Conservation (phyloP, 2,797 vertebrate species). For the Crocidura indochinensis region DNA sequence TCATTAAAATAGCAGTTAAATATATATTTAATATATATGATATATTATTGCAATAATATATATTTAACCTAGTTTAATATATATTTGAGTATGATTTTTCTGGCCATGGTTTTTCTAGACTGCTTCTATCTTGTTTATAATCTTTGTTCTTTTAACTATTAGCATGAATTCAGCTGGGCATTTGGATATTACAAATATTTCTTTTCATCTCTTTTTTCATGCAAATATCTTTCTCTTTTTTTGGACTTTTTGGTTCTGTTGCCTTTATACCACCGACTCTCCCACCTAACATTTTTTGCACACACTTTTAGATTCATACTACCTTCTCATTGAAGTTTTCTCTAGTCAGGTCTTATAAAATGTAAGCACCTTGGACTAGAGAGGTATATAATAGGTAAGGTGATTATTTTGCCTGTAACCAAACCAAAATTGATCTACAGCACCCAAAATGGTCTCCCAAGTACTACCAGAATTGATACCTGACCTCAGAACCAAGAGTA, state of each 20-base stretch:
- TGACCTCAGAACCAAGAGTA: too few relatives aligned
- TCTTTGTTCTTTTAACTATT: background rate
- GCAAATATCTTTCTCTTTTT: background rate
- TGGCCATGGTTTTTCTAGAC: background rate
- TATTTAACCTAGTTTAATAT: too few relatives aligned
- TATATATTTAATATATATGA: background rate
- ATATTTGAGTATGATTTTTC: too few relatives aligned
- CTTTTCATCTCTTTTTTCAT: background rate
- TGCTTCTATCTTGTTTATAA: background rate
- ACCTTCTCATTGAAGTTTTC: background rate
- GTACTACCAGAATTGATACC: too few relatives aligned
- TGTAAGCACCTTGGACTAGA: background rate
- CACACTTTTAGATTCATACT: background rate
- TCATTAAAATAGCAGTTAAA: slow-evolving; percentile 12
- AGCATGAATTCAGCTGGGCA: background rate
- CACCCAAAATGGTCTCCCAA: too few relatives aligned
- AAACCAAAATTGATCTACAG: too few relatives aligned
- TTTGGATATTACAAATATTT: background rate
- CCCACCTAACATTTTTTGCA: background rate
- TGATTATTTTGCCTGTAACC: too few relatives aligned
- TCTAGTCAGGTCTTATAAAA: background rate
- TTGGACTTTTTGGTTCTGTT: background rate
- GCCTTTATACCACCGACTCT: background rate
- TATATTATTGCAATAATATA: background rate
- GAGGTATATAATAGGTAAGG: too few relatives aligned